A percentile compares a stretch with the other conserved stretches of the same genome.
These are phyloP conservation scores for Drosophila parvula DNA, from an alignment of 1,140 invertebrate genomes.

Conservation along the genomic window DNA sequence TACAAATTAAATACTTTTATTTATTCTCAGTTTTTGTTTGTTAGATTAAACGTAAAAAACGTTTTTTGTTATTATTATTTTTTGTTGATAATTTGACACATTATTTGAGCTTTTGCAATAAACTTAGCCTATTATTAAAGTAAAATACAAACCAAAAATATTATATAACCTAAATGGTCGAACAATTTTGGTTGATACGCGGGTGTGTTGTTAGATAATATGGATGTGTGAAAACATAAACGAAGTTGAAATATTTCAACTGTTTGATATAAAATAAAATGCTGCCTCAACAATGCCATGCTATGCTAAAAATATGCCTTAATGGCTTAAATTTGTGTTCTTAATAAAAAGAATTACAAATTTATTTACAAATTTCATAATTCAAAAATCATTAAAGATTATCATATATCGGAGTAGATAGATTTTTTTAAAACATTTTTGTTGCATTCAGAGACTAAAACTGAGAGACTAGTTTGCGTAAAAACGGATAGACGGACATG, in stretches of 20 bases:
- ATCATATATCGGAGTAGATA: too few species aligned
- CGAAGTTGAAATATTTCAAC: background rate
- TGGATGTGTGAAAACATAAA: background rate
- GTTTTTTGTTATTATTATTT: background rate
- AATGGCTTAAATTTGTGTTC: too few species aligned
- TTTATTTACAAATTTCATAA: too few species aligned
- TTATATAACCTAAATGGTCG: slow-evolving; percentile 19
- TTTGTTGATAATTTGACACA: slow-evolving; percentile 18
- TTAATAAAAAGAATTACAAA: too few species aligned
- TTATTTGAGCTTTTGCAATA: slow-evolving; percentile 22
- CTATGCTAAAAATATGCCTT: too few species aligned
- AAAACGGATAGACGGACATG: background rate
- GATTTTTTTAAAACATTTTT: too few species aligned
- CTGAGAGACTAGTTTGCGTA: too few species aligned
- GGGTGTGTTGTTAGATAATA: background rate
- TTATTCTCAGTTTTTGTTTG: background rate
- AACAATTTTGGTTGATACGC: background rate
- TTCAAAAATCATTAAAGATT: too few species aligned
- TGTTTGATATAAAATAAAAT: background rate
- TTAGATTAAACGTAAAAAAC: background rate
- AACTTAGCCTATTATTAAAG: slow-evolving; percentile 24
- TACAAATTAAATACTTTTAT: slow-evolving; percentile 42
- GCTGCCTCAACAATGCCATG: too few species aligned
- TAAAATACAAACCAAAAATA: slow-evolving; percentile 8
- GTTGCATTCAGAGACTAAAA: too few species aligned